Conservation (phyloP, 2,797 vertebrate species). For the Sebastes vulpes region DNA sequence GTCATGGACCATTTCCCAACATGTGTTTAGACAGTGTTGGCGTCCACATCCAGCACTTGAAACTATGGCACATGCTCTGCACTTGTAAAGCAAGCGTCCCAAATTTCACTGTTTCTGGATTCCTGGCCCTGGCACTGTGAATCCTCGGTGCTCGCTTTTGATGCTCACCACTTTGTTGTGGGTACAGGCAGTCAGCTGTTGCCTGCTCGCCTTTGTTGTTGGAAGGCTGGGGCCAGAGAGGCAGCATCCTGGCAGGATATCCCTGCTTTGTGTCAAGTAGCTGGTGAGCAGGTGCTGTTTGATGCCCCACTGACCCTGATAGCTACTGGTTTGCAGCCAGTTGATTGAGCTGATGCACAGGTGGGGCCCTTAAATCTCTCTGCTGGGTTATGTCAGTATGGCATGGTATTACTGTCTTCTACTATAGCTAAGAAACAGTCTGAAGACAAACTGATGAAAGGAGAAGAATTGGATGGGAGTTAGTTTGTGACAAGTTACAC, state of each 20-base stretch:
- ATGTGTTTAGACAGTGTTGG: constrained; percentile 12
- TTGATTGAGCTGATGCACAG: constrained; percentile 23
- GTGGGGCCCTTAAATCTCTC: not conserved
- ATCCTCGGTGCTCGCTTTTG: constrained; percentile 20
- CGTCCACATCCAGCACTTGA: constrained; percentile 3
- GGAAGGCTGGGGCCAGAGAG: constrained; percentile 32
- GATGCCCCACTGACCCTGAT: constrained; percentile 48
- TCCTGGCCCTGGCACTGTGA: not conserved
- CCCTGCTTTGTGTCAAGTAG: constrained; percentile 61
- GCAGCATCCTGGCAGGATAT: constrained; percentile 69
- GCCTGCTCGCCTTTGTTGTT: constrained; percentile 44
- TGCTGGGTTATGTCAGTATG: not conserved
- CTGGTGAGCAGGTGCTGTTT: constrained; percentile 63
- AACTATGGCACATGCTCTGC: constrained; percentile 5
- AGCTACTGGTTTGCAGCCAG: constrained; percentile 35
- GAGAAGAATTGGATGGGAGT: not conserved
- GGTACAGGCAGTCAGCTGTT: constrained; percentile 56
- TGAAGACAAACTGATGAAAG: not conserved
- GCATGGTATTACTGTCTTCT: not conserved
- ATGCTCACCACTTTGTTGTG: constrained; percentile 41
- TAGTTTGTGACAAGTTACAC: not conserved
- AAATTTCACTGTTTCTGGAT: constrained; percentile 9
- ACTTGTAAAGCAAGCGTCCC: not conserved
- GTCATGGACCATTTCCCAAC: constrained; percentile 30
- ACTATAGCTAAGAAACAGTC: not conserved